Percentiles rank a stretch among this genome's conserved stretches.
Conservation (phyloP, 2,797 vertebrate species). For the Mormyrus hasselquistii region DNA sequence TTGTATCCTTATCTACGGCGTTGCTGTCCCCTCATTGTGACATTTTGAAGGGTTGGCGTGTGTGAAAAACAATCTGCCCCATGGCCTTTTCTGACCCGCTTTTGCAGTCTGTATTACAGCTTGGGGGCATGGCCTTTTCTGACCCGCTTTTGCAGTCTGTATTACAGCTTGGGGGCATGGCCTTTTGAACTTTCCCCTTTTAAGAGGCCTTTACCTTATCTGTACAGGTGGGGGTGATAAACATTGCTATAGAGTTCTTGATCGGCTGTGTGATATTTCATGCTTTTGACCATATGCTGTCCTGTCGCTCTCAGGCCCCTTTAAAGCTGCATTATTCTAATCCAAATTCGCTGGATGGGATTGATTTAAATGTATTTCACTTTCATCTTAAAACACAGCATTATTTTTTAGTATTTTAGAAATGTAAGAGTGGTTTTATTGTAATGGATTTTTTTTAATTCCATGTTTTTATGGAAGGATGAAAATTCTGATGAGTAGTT, state of each 20-base stretch:
- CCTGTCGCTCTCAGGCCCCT: not conserved
- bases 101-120: not conserved
- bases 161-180: not conserved
- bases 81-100: slow-evolving; percentile 1
- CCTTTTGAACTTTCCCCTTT: not conserved
- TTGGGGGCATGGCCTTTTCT: not conserved
- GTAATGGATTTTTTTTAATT: not conserved
- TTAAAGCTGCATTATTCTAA: not conserved
- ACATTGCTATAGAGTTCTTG: not conserved
- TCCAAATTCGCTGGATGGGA: not conserved
- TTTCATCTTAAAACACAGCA: not conserved
- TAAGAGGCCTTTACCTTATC: not conserved
- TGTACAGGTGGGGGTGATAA: not conserved
- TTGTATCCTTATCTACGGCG: not conserved
- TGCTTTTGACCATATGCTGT: not conserved
- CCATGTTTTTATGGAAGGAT: not conserved
- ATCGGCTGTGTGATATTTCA: not conserved
- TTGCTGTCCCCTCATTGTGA: slow-evolving; percentile 31
- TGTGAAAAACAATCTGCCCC: slow-evolving; percentile 56
- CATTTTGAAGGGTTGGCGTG: slow-evolving; percentile 45
- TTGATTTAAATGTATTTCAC: not conserved
- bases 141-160: not conserved
- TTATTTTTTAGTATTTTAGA: not conserved
- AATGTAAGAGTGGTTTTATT: not conserved
- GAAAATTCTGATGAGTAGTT: not conserved